Percentiles rank a stretch among this genome's conserved stretches.
These are phyloP conservation scores for Anser cygnoides DNA, from an alignment of 2,113 vertebrate genomes.

Conservation along the genomic window DNA sequence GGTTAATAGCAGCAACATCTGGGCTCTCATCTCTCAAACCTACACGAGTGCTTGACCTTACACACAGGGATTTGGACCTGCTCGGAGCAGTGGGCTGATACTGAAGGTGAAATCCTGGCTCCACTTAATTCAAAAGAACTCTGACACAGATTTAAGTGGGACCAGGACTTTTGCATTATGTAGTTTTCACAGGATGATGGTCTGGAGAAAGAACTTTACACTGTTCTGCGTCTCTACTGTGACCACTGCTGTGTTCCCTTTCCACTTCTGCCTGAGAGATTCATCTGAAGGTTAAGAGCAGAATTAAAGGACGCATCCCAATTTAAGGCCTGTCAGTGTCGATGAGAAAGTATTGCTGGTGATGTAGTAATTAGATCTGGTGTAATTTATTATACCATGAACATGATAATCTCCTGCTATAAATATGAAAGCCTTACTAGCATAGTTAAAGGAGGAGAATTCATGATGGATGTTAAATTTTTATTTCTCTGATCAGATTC, in stretches of 20 bases:
- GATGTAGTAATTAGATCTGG: conserved; percentile 69
- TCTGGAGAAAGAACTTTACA: not conserved
- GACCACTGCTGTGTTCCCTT: not conserved
- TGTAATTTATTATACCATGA: conserved; percentile 68
- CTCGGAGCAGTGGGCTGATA: not conserved
- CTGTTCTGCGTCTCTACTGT: not conserved
- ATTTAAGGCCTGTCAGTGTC: conserved; percentile 66
- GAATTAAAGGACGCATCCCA: conserved; percentile 61
- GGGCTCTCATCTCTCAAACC: not conserved
- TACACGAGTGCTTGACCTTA: not conserved
- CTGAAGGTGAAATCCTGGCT: not conserved
- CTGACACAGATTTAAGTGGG: not conserved
- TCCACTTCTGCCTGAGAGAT: not conserved
- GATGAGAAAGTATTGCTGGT: conserved; percentile 66
- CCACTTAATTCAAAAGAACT: not conserved
- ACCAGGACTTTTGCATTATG: not conserved
- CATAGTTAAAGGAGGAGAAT: conserved; percentile 56
- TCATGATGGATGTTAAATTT: conserved; percentile 58
- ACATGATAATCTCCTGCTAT: conserved; percentile 69
- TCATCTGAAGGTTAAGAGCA: conserved; percentile 63
- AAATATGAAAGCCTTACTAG: conserved; percentile 61
- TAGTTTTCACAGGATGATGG: not conserved
- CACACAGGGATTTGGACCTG: fast-evolving
- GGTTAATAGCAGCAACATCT: not conserved
- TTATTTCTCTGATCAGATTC: conserved; percentile 58